Evolutionary conservation across 2,888 invertebrate genomes (phyloP), one percentile per base, ranked within the genome.

Genomic region (Lapara coniferarum): DNA sequence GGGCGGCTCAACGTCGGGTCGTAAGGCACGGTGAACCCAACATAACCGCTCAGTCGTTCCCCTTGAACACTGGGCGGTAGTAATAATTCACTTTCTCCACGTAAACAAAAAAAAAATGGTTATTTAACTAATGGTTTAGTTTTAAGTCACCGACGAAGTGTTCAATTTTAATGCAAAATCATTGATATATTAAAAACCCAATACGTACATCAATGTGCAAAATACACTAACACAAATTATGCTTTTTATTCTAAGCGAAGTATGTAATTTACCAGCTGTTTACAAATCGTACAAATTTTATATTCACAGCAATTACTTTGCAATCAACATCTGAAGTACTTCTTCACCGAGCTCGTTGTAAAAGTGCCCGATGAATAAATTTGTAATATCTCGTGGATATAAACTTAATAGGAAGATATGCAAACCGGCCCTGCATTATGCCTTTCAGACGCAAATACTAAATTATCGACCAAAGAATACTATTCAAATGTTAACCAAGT

Each of bases 401-500:
- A 63, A 63, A 63, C 68, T 53, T 59, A 63, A 63, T 63, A 63
- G 63, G 63, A 63, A 69, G 53, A 69, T 69, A 69, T 69, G 68
- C 68, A 63, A 69, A 69, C 53, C 68, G 59, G 68, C 56, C 46
- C 49, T 25, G 52, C 52, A 68, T 52, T 59, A 58, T 55, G 59
- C 68, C 44, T n/a, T 37, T 63, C 53, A 63, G 53, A 59, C 68
- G 63, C 19, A 63, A 69, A 69, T 69, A 69, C 68, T 69, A 56
- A 69, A 57, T 69, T 69, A 69, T 69, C 57, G 58, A 52, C 66
- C 52, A 44, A 57, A 49, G 69, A 37, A 51, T 25, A 57, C 69
- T 51, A 69, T 69, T 69, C 66, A 69, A 69, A 69, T 66, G 66
- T 66, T 66, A 66, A 69, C 69, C 66, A 58, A 66, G 57, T 69